Conservation (phyloP, 2,113 vertebrate genomes). For the Hoplias malabaricus region DNA sequence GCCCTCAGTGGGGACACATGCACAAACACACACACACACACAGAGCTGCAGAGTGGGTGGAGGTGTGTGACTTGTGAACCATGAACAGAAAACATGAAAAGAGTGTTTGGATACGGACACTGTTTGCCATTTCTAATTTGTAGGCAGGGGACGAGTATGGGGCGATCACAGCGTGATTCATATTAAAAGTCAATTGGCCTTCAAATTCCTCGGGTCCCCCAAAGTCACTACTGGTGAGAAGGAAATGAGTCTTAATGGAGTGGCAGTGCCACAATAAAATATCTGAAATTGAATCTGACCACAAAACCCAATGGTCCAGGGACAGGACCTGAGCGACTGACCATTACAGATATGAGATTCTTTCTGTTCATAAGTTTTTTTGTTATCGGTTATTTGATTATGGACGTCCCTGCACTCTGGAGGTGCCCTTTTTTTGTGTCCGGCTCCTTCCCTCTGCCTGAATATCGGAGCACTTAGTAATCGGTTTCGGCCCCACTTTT, state of each 20-base stretch:
- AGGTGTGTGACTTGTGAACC: slow-evolving; percentile 41
- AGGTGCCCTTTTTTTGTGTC: slow-evolving; percentile 48
- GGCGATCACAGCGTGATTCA: slow-evolving; percentile 72
- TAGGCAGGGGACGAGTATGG: slow-evolving; percentile 66
- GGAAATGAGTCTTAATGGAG: slow-evolving; percentile 66
- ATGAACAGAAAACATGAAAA: slow-evolving; percentile 46
- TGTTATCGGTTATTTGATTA: slow-evolving; percentile 48
- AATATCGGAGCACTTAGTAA: slow-evolving; percentile 55
- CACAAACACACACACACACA: slow-evolving; percentile 4
- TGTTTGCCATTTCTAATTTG: slow-evolving; percentile 72
- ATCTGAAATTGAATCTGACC: slow-evolving; percentile 76
- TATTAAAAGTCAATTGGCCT: slow-evolving; percentile 81
- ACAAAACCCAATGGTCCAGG: slow-evolving; percentile 71
- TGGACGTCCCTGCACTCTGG: slow-evolving; percentile 18
- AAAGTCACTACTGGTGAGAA: slow-evolving; percentile 63
- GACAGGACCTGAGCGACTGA: slow-evolving; percentile 62
- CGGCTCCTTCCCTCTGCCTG: slow-evolving; percentile 39
- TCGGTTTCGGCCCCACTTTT: slow-evolving; percentile 61
- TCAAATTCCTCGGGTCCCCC: slow-evolving; percentile 75
- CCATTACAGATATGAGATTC: slow-evolving; percentile 68
- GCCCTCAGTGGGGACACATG: slow-evolving; percentile 7
- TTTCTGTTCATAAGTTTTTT: slow-evolving; percentile 41
- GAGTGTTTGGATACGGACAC: slow-evolving; percentile 48
- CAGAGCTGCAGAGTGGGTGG: slow-evolving; percentile 33
- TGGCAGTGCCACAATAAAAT: slow-evolving; percentile 59